A percentile compares a stretch with the other conserved stretches of the same genome.
Evolutionary conservation across 2,113 vertebrate species (phyloP).

Genomic region (Tragelaphus imberbis): DNA sequence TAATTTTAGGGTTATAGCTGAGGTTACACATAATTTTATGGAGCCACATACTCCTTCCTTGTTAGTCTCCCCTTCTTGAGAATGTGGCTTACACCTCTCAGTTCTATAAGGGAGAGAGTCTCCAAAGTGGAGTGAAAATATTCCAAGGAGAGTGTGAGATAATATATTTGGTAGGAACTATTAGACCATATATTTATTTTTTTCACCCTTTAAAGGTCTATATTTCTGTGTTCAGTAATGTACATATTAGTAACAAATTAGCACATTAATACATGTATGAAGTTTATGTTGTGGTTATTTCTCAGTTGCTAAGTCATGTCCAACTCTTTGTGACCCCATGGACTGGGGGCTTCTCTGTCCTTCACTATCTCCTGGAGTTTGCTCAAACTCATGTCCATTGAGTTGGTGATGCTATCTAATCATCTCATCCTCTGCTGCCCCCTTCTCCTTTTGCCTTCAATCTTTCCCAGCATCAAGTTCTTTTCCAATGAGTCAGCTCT

Average conservation of each 20-base stretch:
- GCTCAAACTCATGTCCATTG: background rate
- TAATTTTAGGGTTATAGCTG: background rate
- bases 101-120: background rate
- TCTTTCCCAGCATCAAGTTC: background rate
- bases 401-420: background rate
- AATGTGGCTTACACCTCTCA: background rate
- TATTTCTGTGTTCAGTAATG: background rate
- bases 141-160: background rate
- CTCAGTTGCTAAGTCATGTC: background rate
- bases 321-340: background rate
- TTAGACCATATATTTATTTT: background rate
- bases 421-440: background rate
- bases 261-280: background rate
- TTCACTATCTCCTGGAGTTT: background rate
- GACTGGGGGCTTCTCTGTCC: background rate
- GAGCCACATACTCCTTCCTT: background rate
- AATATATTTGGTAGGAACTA: background rate
- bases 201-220: background rate
- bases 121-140: background rate
- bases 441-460: background rate
- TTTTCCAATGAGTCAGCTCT: background rate
- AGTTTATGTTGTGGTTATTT: background rate
- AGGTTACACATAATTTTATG: conserved; percentile 19
- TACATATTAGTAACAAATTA: background rate
- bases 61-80: background rate